phyloP scores from a whole-genome alignment of 1,140 invertebrate genomes.

The Vollenhovia emeryi region DNA sequence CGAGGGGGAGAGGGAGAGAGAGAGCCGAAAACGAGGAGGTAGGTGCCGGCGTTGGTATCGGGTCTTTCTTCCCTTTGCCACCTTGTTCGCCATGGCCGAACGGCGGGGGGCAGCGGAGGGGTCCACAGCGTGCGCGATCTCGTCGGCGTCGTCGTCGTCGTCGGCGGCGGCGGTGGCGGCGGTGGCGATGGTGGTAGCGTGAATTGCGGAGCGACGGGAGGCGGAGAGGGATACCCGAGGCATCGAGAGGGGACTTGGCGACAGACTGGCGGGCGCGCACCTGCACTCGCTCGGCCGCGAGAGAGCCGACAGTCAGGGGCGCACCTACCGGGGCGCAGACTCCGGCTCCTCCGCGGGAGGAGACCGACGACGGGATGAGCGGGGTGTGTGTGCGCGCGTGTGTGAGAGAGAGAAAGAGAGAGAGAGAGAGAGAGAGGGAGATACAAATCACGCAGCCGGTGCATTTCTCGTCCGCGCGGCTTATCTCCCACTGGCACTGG shows the following conservation, averaged over 20 bases:
- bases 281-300: slow-evolving; percentile 77
- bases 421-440: neutral
- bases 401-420: too few relatives aligned
- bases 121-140: slow-evolving; percentile 55
- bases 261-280: slow-evolving; percentile 85
- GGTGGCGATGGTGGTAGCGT: neutral
- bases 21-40: slow-evolving; percentile 34
- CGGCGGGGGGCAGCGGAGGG: slow-evolving; percentile 48
- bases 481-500: slow-evolving; percentile 69
- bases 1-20: neutral
- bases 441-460: slow-evolving; percentile 63
- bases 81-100: slow-evolving; percentile 53
- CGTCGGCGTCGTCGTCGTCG: slow-evolving; percentile 56
- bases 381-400: too few relatives aligned
- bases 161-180: neutral
- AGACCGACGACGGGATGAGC: neutral
- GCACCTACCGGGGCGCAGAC: slow-evolving; percentile 72
- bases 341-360: slow-evolving; percentile 64
- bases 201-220: slow-evolving; percentile 5
- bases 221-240: slow-evolving; percentile 42
- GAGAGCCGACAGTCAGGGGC: slow-evolving; percentile 76
- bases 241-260: slow-evolving; percentile 75
- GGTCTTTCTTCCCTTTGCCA: slow-evolving; percentile 64
- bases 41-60: slow-evolving; percentile 53
- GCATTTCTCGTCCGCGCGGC: slow-evolving; percentile 66